Evolutionary conservation across 2,888 invertebrate species (phyloP), one percentile per base, ranked within the genome.

Genomic region (Epiblema foenella): DNA sequence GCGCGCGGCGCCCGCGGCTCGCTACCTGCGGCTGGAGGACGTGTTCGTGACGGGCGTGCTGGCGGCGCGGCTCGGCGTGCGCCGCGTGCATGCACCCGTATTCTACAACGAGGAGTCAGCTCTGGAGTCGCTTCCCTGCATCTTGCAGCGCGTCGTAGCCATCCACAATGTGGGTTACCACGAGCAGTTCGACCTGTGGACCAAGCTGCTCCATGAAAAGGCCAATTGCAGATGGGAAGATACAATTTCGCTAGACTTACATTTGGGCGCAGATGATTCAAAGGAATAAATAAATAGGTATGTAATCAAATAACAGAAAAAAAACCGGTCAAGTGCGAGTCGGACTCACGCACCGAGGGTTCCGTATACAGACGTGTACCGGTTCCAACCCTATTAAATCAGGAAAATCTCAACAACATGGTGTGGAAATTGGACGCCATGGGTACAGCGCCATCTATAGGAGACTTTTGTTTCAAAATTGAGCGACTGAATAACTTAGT

Each of bases 1-100:
- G 85, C 87, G 89, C 18, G 95, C 95, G 59, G 96, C 98, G 29
- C 91, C 95, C 94, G 79, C 2, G 1, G 95, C 95, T 67, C 87
- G 79, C 69, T 97, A 97, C 88, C 94, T 98, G 78, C 97, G 97
- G 78, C 94, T 98, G 69, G 98, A 98, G 90, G 98, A 98, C 92
- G 98, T 98, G 74, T 98, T 97, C 87, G 95, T 97, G 74, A 98
- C 98, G 64, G 98, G 98, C 70, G 96, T 98, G 79, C 96, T 97
- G 46, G 97, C 97, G 12, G 95, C 96, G 81, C 94, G 95, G 72
- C 88, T 97, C 63, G 94, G 95, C 75, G 94, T 97, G 59, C 95
- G 94, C 80, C 94, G 97, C 46, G 85, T 94, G 59, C 96, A 97
- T 86, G 96, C 95, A 20, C 95, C 95, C 71, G 96, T 97, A 91